A percentile compares a stretch with the other conserved stretches of the same genome.
Evolutionary conservation across 2,797 vertebrate species (phyloP).

Genomic region (Hephaestus fuliginosus): DNA sequence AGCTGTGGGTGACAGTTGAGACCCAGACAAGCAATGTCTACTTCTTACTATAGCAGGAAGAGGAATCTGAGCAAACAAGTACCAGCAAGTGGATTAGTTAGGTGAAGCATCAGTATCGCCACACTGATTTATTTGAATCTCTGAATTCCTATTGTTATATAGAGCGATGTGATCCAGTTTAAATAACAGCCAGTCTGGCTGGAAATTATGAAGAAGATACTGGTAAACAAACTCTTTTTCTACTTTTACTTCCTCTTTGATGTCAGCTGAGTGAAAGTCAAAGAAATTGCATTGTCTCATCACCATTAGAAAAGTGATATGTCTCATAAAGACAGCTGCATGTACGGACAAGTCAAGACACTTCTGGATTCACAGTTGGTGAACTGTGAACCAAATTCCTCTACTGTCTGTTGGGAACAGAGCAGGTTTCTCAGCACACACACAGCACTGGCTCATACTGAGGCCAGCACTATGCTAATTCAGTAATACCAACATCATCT

Average conservation of each 20-base stretch:
- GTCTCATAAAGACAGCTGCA: conserved; percentile 29
- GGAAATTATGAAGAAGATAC: conserved; percentile 44
- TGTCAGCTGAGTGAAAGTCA: conserved; percentile 25
- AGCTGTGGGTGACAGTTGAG: conserved; percentile 80
- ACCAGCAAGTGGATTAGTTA: conserved; percentile 75
- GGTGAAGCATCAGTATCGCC: conserved; percentile 60
- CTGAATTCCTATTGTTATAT: conserved; percentile 56
- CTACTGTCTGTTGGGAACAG: neutral
- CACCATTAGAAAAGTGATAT: conserved; percentile 27
- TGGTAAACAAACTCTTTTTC: conserved; percentile 39
- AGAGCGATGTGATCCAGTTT: conserved; percentile 46
- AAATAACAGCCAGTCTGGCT: conserved; percentile 53
- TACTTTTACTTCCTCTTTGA: conserved; percentile 33
- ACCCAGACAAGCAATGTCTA: conserved; percentile 66
- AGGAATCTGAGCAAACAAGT: conserved; percentile 73
- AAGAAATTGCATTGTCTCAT: conserved; percentile 14
- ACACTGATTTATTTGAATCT: conserved; percentile 28
- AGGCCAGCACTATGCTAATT: neutral
- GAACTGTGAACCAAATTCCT: conserved; percentile 25
- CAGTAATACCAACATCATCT: conserved; percentile 12
- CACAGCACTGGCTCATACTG: neutral
- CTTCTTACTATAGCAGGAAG: conserved; percentile 72
- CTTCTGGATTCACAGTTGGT: conserved; percentile 15
- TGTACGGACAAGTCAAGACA: conserved; percentile 24
- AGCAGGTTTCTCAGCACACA: conserved; percentile 26